Evolutionary conservation across 2,797 vertebrate species (phyloP), one percentile per base, ranked within the genome.

Genomic region (Gymnoscopelus braueri): DNA sequence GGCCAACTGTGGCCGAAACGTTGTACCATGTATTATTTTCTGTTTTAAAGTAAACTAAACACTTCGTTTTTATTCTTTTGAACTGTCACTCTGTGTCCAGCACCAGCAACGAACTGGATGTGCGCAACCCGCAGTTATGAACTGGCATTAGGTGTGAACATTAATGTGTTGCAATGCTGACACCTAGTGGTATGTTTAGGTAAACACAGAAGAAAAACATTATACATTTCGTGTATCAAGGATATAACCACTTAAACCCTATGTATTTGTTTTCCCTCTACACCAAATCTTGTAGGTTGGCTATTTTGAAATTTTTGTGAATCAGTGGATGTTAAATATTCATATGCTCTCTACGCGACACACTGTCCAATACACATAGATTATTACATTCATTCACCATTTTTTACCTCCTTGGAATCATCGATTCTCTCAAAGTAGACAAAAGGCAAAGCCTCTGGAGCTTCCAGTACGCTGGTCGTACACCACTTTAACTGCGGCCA

Each of bases 391-490:
- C 19, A 19, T 19, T 24, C 2, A 44, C 39, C 39, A 52, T 23
- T 51, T 61, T 0, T 47, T 94, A 97, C 97, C 96, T 97, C 96
- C 87, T 97, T 98, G 64, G 96, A 96, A 83, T 98, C 96, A 39
- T 97, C 95, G 58, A 98, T 93, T 84, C 95, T 95, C 86, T 98
- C 96, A 75, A 96, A 98, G 88, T 98, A 97, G 84, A 98, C 95
- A 0, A 98, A 98, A 63, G 19, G 96, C 95, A 82, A 98, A 98
- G 85, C 97, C 97, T 60, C 96, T 93, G 68, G 97, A 98, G 69
- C 96, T 91, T 2, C 96, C 95, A 2, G 96, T 97, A 68, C 96
- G 93, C 64, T 99, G 97, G 90, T 98, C 96, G 48, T 97, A 97
- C 78, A 98, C 97, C 19, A 97, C 96, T 60, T 96, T 98, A 87